Percentiles rank a stretch among this genome's conserved stretches.
phyloP scores from a whole-genome alignment of 2,113 vertebrate species.

The Acinonyx jubatus region DNA sequence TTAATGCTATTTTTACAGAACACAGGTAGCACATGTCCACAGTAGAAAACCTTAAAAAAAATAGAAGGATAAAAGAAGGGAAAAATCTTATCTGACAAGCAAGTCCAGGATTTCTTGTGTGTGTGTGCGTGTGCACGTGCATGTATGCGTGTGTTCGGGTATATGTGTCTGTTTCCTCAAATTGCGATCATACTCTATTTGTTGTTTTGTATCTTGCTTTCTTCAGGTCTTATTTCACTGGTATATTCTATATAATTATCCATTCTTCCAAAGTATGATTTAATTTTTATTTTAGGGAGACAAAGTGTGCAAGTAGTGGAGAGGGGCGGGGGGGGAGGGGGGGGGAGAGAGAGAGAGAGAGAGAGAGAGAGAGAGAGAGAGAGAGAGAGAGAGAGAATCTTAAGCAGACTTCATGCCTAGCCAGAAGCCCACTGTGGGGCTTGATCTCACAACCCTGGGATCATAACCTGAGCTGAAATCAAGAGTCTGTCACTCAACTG shows the following conservation, averaged over 20 bases:
- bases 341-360: fast-evolving
- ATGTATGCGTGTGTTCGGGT: not conserved
- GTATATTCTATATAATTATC: not conserved
- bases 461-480: not conserved
- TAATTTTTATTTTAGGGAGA: not conserved
- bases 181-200: conserved; percentile 1
- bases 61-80: not conserved
- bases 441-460: not conserved
- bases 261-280: not conserved
- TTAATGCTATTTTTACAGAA: not conserved
- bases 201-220: conserved; percentile 4
- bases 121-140: not conserved
- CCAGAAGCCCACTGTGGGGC: not conserved
- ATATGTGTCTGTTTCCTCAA: not conserved
- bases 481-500: not conserved
- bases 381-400: no score
- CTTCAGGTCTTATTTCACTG: not conserved
- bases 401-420: not conserved
- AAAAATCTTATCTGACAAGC: not conserved
- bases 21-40: not conserved
- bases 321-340: fast-evolving
- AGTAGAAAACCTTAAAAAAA: not conserved
- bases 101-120: not conserved
- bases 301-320: no score
- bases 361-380: no score